Conservation (phyloP, 2,888 invertebrate species). For the Neocrepidodera transversa region DNA sequence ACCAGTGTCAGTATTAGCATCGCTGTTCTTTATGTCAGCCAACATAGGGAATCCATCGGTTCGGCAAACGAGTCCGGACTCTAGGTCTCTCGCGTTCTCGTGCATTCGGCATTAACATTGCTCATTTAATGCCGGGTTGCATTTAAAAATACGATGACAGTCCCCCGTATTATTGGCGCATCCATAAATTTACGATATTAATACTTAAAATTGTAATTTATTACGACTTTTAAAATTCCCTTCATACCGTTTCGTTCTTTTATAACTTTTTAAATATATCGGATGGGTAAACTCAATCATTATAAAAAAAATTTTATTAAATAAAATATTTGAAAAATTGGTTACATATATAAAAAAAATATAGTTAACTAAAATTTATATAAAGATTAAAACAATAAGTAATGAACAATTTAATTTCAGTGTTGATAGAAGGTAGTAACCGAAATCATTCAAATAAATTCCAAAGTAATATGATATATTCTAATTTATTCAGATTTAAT, state of each 20-base stretch:
- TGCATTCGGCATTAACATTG: conserved; percentile 54
- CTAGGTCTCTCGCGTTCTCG: too few relatives aligned
- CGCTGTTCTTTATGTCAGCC: conserved; percentile 46
- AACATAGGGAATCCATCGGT: neutral
- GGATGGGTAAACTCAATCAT: conserved; percentile 37
- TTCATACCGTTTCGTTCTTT: conserved; percentile 39
- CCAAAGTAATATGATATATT: conserved; percentile 10
- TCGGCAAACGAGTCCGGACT: neutral
- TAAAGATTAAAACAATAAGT: neutral
- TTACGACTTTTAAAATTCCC: conserved; percentile 54
- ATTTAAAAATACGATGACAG: conserved; percentile 54
- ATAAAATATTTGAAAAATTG: too few relatives aligned
- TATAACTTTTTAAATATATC: conserved; percentile 41
- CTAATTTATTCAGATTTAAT: conserved; percentile 33
- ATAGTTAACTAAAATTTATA: too few relatives aligned
- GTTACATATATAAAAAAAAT: too few relatives aligned
- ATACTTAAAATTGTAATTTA: conserved; percentile 55
- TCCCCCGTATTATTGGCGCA: conserved; percentile 53
- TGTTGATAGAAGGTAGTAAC: conserved; percentile 17
- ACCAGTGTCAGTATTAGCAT: conserved; percentile 52
- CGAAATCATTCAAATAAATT: conserved; percentile 12
- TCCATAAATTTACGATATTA: conserved; percentile 55
- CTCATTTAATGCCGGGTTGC: conserved; percentile 53
- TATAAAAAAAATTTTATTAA: conserved; percentile 38
- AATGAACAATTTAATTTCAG: conserved; percentile 1